A percentile compares a stretch with the other conserved stretches of the same genome.
These are phyloP conservation scores for Heteromurus nitidus DNA, from an alignment of 2,888 invertebrate species.

Conservation along the genomic window DNA sequence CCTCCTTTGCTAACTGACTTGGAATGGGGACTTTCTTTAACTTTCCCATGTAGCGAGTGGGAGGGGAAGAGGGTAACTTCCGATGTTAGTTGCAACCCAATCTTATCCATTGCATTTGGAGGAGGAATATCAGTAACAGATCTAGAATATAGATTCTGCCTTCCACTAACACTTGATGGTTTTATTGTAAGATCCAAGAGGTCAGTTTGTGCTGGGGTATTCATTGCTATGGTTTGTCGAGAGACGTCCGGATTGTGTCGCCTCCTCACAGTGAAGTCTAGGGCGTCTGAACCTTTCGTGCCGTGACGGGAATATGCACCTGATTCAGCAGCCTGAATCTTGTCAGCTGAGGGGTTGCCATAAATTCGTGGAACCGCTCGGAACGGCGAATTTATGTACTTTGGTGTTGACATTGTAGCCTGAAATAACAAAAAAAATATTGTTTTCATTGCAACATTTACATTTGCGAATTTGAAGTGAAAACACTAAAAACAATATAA, in stretches of 20 bases:
- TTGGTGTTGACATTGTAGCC: slow-evolving; percentile 18
- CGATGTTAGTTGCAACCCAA: slow-evolving; percentile 72
- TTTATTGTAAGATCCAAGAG: slow-evolving; percentile 69
- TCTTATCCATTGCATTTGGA: slow-evolving; percentile 71
- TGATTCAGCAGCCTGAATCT: slow-evolving; percentile 8
- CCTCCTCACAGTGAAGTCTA: slow-evolving; percentile 31
- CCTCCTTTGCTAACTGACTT: slow-evolving; percentile 35
- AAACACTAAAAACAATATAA: neutral
- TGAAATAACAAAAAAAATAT: slow-evolving; percentile 14
- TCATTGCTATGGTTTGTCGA: neutral
- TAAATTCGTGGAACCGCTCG: neutral
- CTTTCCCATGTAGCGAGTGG: slow-evolving; percentile 13
- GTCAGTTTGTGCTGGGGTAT: slow-evolving; percentile 36
- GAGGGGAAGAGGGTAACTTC: slow-evolving; percentile 73
- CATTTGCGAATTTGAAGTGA: neutral
- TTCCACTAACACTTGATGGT: slow-evolving; percentile 35
- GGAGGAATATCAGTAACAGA: slow-evolving; percentile 64
- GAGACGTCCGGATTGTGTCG: slow-evolving; percentile 12
- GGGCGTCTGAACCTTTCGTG: neutral
- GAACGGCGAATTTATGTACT: slow-evolving; percentile 26
- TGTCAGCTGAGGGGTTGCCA: slow-evolving; percentile 26
- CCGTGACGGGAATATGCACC: slow-evolving; percentile 19
- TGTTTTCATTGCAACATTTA: too few relatives aligned
- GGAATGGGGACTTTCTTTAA: slow-evolving; percentile 49
- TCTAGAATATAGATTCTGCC: slow-evolving; percentile 25